These are phyloP conservation scores for Bathynomus jamesi DNA, from an alignment of 1,140 invertebrate species.

Conservation along the genomic window DNA sequence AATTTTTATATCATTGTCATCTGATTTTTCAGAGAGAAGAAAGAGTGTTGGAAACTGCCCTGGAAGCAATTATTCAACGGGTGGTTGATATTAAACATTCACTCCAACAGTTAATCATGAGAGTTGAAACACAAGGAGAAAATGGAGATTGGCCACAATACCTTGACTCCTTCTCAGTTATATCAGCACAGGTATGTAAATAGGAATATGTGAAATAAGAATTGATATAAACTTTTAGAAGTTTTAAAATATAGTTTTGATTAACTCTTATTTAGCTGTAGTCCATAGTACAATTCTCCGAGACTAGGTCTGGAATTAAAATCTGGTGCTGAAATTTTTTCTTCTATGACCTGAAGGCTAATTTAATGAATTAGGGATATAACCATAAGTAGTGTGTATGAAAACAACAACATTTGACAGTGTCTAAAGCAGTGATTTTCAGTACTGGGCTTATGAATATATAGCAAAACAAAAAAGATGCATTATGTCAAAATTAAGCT, in stretches of 20 bases:
- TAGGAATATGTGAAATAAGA: background rate
- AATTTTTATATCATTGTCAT: too few relatives aligned
- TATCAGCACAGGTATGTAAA: slow-evolving; percentile 12
- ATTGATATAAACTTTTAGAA: too few relatives aligned
- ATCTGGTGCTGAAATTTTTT: background rate
- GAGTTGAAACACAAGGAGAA: slow-evolving; percentile 12
- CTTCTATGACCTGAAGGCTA: background rate
- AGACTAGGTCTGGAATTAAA: background rate
- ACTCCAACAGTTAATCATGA: slow-evolving; percentile 8
- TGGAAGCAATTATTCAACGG: slow-evolving; percentile 13
- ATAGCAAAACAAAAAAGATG: too few relatives aligned
- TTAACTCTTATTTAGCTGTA: background rate
- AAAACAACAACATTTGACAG: too few relatives aligned
- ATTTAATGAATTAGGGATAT: too few relatives aligned
- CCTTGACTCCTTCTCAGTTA: slow-evolving; percentile 14
- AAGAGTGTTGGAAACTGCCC: slow-evolving; percentile 10
- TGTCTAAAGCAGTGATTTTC: too few relatives aligned
- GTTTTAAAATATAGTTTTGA: background rate
- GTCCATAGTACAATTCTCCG: background rate
- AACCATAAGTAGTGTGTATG: too few relatives aligned
- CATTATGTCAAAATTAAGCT: too few relatives aligned
- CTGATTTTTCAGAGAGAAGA: slow-evolving; percentile 14
- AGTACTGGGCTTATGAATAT: too few relatives aligned
- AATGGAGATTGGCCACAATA: slow-evolving; percentile 20
- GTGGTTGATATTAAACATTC: slow-evolving; percentile 15